A percentile compares a stretch with the other conserved stretches of the same genome.
These are phyloP conservation scores for Conops quadrifasciatus DNA, from an alignment of 2,888 invertebrate genomes.

Conservation along the genomic window DNA sequence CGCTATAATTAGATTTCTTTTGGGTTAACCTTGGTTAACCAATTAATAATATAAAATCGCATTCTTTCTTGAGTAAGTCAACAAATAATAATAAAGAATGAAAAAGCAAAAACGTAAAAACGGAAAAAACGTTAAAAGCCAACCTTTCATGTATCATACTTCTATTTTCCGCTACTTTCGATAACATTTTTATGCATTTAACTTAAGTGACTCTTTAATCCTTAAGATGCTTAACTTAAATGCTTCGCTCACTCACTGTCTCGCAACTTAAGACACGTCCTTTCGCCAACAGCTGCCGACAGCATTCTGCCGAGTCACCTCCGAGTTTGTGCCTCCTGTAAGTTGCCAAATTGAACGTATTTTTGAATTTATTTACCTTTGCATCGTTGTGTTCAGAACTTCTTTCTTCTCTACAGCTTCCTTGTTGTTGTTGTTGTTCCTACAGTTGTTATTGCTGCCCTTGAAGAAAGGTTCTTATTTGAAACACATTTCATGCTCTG, in stretches of 20 bases:
- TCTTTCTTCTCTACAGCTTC: constrained; percentile 27
- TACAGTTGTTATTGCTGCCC: constrained; percentile 12
- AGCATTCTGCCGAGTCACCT: constrained; percentile 33
- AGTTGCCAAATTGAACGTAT: constrained; percentile 49
- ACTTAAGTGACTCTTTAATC: constrained; percentile 64
- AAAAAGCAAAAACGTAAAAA: too few species aligned
- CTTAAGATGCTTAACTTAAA: constrained; percentile 58
- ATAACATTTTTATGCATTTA: constrained; percentile 62
- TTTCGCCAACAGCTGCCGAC: constrained; percentile 1
- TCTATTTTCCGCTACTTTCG: constrained; percentile 54
- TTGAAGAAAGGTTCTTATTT: constrained; percentile 47
- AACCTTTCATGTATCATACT: too few species aligned
- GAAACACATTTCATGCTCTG: constrained; percentile 61
- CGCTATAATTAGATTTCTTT: too few species aligned
- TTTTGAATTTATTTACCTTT: constrained; percentile 59
- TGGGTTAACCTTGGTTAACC: too few species aligned
- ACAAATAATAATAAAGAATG: too few species aligned
- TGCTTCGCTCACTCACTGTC: constrained; percentile 25
- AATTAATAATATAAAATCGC: too few species aligned
- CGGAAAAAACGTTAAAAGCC: too few species aligned
- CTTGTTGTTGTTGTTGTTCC: constrained; percentile 46
- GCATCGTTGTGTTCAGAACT: constrained; percentile 42
- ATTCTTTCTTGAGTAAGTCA: too few species aligned
- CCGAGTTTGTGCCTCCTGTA: constrained; percentile 37
- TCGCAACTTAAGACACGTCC: neutral